phyloP scores from a whole-genome alignment of 2,888 invertebrate species.

The Leucozona laternaria region DNA sequence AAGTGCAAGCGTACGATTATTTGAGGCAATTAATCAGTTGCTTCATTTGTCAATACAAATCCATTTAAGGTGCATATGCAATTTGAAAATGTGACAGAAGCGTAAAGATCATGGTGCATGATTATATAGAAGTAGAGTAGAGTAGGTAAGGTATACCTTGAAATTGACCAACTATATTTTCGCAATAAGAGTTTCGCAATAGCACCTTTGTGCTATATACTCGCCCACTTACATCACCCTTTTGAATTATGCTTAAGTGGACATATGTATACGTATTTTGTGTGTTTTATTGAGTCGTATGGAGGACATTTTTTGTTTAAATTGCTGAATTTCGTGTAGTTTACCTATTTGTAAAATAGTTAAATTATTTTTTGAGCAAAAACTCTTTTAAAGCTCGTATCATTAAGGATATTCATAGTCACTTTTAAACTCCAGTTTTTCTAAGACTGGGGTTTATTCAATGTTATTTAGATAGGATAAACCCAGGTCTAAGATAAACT shows the following conservation, averaged over 20 bases:
- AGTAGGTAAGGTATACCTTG: constrained; percentile 29
- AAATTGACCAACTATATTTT: constrained; percentile 37
- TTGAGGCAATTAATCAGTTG: constrained; percentile 66
- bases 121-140: not conserved
- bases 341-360: too few species aligned
- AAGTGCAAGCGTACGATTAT: constrained; percentile 58
- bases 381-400: too few species aligned
- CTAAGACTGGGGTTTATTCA: too few species aligned
- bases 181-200: not conserved
- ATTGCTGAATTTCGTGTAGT: not conserved
- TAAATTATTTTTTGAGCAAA: too few species aligned
- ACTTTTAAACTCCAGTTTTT: too few species aligned
- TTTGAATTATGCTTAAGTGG: not conserved
- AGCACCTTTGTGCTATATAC: not conserved
- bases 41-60: constrained; percentile 64
- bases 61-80: constrained; percentile 23
- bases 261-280: not conserved
- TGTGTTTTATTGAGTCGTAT: not conserved
- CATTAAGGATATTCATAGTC: too few species aligned
- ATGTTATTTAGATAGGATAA: too few species aligned
- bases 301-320: not conserved
- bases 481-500: too few species aligned
- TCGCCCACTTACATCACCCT: constrained; percentile 1
- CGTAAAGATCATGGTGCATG: constrained; percentile 46
- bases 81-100: constrained; percentile 28